Percentiles rank a stretch among this genome's conserved stretches.
Conservation (phyloP, 2,888 invertebrate genomes). For the Xestia rhomboidea region DNA sequence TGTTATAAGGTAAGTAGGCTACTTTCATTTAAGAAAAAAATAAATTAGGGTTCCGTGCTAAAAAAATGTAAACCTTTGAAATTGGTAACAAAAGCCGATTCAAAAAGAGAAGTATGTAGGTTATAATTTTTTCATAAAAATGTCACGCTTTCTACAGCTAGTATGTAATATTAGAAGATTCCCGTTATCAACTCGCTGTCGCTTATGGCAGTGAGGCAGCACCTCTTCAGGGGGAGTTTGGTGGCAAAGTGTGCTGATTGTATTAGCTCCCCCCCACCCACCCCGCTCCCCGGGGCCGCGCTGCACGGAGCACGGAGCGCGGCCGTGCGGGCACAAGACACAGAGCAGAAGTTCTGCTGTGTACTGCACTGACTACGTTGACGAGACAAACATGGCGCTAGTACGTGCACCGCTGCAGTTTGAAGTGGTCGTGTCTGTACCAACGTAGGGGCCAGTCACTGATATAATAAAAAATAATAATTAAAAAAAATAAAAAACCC, state of each 20-base stretch:
- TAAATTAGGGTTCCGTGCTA: no score
- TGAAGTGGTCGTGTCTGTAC: background rate
- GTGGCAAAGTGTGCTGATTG: constrained; percentile 52
- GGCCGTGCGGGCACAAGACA: background rate
- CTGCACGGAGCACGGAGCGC: background rate
- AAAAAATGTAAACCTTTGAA: no score
- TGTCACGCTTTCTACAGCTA: no score
- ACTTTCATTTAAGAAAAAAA: no score
- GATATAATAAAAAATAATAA: no score
- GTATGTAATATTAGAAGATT: background rate
- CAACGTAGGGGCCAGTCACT: background rate
- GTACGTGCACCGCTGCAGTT: background rate
- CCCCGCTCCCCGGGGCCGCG: background rate
- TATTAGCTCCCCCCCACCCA: constrained; percentile 44
- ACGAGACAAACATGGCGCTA: background rate
- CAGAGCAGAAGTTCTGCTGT: constrained; percentile 20
- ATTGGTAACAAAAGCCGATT: no score
- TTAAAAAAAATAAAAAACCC: no score
- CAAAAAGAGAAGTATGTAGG: no score
- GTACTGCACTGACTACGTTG: background rate
- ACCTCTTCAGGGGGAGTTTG: constrained; percentile 24
- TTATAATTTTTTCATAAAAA: no score
- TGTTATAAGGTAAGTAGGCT: no score
- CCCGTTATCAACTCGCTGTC: constrained; percentile 5
- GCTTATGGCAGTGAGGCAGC: constrained; percentile 21